Evolutionary conservation across 2,797 vertebrate genomes (phyloP).

Genomic region (Choloepus didactylus): DNA sequence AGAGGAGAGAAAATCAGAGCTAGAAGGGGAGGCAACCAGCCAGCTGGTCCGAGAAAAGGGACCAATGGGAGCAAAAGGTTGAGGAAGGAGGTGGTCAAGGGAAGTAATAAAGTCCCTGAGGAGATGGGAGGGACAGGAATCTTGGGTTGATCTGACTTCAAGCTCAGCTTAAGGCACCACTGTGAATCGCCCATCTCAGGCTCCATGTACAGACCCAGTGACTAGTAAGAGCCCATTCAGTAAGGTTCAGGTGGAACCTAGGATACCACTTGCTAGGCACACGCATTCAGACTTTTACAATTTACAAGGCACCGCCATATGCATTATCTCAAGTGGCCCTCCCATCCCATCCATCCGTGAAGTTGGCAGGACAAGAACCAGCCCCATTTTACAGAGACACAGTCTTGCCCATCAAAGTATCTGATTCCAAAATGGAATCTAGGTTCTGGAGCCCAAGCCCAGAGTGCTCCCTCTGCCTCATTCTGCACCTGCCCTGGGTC

Average conservation of each 20-base stretch:
- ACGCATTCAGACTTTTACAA: too few species aligned
- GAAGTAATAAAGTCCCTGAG: too few species aligned
- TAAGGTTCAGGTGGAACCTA: background rate
- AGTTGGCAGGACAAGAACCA: background rate
- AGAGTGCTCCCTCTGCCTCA: background rate
- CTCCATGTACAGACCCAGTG: background rate
- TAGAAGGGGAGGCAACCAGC: background rate
- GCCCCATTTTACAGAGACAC: fast-evolving
- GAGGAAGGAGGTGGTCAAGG: background rate
- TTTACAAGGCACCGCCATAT: fast-evolving
- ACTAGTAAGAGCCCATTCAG: too few species aligned
- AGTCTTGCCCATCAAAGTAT: background rate
- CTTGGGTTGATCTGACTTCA: background rate
- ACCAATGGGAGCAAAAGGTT: background rate
- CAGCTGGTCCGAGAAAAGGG: background rate
- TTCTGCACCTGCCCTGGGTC: background rate
- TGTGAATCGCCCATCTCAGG: fast-evolving
- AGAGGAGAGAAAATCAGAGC: background rate
- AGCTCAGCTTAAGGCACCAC: background rate
- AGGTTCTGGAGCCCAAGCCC: background rate
- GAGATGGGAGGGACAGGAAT: background rate
- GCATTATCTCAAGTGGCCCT: background rate
- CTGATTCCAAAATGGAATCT: background rate
- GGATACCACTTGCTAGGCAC: background rate
- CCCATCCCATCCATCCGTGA: fast-evolving